These are phyloP conservation scores for Chromobotia macracanthus DNA, from an alignment of 2,797 vertebrate genomes.

Conservation along the genomic window DNA sequence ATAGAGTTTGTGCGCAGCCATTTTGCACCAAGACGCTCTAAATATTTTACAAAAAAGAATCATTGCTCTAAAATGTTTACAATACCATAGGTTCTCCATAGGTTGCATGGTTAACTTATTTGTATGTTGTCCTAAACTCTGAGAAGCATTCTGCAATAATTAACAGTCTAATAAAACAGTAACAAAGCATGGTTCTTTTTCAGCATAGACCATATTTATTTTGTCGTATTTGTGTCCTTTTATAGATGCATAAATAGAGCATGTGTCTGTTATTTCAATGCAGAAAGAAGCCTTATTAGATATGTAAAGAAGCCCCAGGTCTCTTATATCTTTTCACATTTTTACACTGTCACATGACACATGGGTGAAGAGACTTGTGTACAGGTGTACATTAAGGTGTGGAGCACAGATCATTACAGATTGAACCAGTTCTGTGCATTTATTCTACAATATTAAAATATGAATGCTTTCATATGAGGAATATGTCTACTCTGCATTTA, in stretches of 20 bases:
- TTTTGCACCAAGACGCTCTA: constrained; percentile 5
- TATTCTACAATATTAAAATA: neutral
- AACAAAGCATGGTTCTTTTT: neutral
- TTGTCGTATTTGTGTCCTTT: neutral
- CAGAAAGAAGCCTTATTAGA: neutral
- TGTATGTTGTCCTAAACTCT: neutral
- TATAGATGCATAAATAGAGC: neutral
- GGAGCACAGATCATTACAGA: neutral
- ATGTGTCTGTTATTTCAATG: neutral
- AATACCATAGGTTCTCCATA: neutral
- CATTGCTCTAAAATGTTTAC: neutral
- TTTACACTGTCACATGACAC: too few relatives aligned
- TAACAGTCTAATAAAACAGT: neutral
- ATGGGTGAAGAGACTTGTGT: neutral
- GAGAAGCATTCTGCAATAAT: neutral
- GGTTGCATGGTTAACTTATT: neutral
- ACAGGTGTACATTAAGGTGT: constrained; percentile 10
- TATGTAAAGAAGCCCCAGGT: neutral
- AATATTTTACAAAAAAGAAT: constrained; percentile 4
- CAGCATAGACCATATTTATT: neutral
- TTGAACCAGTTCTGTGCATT: neutral
- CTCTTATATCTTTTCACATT: neutral
- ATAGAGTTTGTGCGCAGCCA: neutral
- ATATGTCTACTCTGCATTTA: neutral
- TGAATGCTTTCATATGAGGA: neutral